Evolutionary conservation across 1,140 invertebrate species (phyloP), one percentile per base, ranked within the genome.

Genomic region (Pseudomyrmex gracilis): DNA sequence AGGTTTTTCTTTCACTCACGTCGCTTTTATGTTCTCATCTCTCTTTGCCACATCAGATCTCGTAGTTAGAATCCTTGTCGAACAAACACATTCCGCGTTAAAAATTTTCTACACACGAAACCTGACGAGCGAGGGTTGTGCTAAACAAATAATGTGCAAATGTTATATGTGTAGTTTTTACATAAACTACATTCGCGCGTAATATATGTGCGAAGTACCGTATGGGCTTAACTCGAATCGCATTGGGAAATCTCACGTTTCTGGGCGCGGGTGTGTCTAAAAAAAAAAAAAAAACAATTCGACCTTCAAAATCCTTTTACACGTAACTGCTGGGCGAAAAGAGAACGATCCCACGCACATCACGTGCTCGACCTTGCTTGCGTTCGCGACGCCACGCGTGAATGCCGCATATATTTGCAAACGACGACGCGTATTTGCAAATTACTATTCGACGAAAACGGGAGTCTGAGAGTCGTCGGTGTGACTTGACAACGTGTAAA

Each of bases 261-360:
- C 0, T 66, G 20, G 1, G 17, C 8, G 17, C 12, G 34, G 17
- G 43, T 22, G 20, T 47, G 24, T 78, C 53, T 87, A 55, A 68
- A 87, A 73, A 82, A 12, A 34, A 34, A 34, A 34, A 24, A 24
- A 34, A 7, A 34, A 34, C 1, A 34, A 63, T 64, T 55, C 22
- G 51, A 70, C 87, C 86, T 88, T 88, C 76, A 17, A 82, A 34
- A 74, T 66, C 73, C 61, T 76, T 74, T 63, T 66, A 74, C 68
- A 84, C 34, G 4, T 15, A 73, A 73, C 73, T 22, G 58, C 8
- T 57, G n/a, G 20, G 0, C 58, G 86, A 76, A 87, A 87, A 88
- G 49, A 43, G 53, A 77, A 73, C 83, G 55, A 83, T 88, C 87
- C 87, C 58, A 88, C 87, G 67, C 87, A 22, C 47, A 57, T 5